Percentiles rank a stretch among this genome's conserved stretches.
These are phyloP conservation scores for Poecilobothrus nobilitatus DNA, from an alignment of 2,888 invertebrate species.

Conservation along the genomic window DNA sequence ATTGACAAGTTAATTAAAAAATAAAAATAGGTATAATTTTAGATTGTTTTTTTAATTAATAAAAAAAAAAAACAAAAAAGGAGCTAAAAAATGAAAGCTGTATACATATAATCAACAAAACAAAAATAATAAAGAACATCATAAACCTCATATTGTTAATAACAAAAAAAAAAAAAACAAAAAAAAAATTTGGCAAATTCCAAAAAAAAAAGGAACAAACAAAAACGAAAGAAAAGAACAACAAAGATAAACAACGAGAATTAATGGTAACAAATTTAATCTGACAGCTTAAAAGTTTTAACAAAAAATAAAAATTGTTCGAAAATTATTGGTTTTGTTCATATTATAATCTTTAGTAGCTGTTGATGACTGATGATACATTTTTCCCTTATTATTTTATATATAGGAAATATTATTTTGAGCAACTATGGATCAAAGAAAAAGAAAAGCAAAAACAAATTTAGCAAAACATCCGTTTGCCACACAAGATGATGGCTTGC, in stretches of 20 bases:
- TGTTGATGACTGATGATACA: background rate
- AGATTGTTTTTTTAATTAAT: no score
- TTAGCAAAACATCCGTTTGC: background rate
- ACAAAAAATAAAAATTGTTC: background rate
- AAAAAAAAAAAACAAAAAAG: no score
- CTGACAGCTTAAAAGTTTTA: background rate
- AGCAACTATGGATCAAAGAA: background rate
- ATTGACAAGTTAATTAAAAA: no score
- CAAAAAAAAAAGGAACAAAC: background rate
- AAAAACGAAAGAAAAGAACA: background rate
- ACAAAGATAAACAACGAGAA: background rate
- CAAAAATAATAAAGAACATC: no score
- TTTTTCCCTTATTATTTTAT: background rate
- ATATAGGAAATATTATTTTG: background rate
- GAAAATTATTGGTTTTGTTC: background rate
- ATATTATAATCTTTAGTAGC: background rate
- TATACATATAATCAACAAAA: no score
- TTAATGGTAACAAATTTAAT: constrained; percentile 4
- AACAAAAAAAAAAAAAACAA: background rate
- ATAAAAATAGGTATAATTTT: no score
- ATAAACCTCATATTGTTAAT: no score
- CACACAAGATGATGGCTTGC: background rate
- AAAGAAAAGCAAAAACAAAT: background rate
- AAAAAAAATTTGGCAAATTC: no score
- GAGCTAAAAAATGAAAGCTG: no score